Evolutionary conservation across 1,140 invertebrate species (phyloP).

Genomic region (Pseudomyrmex dendroicus): DNA sequence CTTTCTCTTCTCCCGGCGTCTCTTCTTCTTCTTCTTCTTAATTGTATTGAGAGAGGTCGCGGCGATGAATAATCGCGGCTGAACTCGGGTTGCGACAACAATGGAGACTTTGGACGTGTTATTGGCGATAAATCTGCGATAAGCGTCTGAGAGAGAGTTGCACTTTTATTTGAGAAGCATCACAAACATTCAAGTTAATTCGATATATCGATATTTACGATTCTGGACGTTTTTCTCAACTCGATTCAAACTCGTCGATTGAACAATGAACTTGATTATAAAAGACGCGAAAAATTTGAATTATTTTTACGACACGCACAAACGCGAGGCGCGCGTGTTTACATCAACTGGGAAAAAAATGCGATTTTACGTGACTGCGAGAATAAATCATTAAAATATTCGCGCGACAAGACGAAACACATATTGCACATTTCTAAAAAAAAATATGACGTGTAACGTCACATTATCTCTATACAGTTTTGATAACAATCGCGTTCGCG

Average conservation of each 20-base stretch:
- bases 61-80: slow-evolving; percentile 42
- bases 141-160: not conserved
- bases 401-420: slow-evolving; percentile 7
- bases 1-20: not conserved
- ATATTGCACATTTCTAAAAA: slow-evolving; percentile 1
- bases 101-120: slow-evolving; percentile 47
- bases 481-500: slow-evolving; percentile 12
- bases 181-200: not conserved
- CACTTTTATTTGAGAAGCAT: not conserved
- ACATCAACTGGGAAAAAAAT: too few relatives aligned
- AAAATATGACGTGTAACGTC: slow-evolving; percentile 23
- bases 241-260: too few relatives aligned
- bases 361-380: not conserved
- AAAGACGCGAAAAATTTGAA: too few relatives aligned
- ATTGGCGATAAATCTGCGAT: slow-evolving; percentile 41
- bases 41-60: slow-evolving; percentile 34
- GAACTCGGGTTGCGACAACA: slow-evolving; percentile 31
- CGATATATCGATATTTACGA: not conserved
- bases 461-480: not conserved
- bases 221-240: too few relatives aligned
- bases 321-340: too few relatives aligned
- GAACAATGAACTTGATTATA: too few relatives aligned
- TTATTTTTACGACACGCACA: too few relatives aligned
- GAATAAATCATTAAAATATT: not conserved
- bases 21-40: not conserved